These are phyloP conservation scores for Dendropsophus ebraccatus DNA, from an alignment of 2,113 vertebrate genomes.

Conservation along the genomic window DNA sequence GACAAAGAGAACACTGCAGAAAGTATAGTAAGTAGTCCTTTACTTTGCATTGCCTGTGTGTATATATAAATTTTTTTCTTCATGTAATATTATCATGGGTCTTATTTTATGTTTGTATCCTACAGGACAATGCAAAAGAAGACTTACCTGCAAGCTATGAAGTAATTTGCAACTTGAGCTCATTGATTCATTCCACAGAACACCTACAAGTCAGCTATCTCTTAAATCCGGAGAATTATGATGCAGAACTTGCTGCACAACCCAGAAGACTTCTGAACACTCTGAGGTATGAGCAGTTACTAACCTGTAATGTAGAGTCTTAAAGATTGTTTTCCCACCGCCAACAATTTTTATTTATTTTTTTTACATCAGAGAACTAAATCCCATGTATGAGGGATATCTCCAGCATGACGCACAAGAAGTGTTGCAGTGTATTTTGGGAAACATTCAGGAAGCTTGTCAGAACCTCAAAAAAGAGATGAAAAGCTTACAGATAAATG, in stretches of 20 bases:
- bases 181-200: conserved; percentile 89
- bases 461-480: conserved; percentile 88
- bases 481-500: conserved; percentile 66
- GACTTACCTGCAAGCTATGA: conserved; percentile 81
- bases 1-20: conserved; percentile 75
- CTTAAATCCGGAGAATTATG: conserved; percentile 86
- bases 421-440: conserved; percentile 94
- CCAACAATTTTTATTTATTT: not conserved
- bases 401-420: conserved; percentile 98
- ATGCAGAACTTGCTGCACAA: conserved; percentile 88
- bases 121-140: conserved; percentile 74
- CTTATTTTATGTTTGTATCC: not conserved
- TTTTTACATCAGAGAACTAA: conserved; percentile 81
- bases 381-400: conserved; percentile 98
- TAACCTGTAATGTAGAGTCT: not conserved
- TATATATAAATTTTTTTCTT: not conserved
- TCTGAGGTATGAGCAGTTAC: conserved; percentile 78
- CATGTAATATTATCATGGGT: no score
- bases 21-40: conserved; percentile 74
- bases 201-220: conserved; percentile 93
- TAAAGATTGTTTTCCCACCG: no score
- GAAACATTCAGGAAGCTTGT: conserved; percentile 93
- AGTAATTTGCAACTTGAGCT: conserved; percentile 88
- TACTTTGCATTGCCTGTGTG: accelerated
- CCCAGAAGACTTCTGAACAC: conserved; percentile 89